Conservation (phyloP, 1,140 invertebrate species). For the Listronotus oregonensis region DNA sequence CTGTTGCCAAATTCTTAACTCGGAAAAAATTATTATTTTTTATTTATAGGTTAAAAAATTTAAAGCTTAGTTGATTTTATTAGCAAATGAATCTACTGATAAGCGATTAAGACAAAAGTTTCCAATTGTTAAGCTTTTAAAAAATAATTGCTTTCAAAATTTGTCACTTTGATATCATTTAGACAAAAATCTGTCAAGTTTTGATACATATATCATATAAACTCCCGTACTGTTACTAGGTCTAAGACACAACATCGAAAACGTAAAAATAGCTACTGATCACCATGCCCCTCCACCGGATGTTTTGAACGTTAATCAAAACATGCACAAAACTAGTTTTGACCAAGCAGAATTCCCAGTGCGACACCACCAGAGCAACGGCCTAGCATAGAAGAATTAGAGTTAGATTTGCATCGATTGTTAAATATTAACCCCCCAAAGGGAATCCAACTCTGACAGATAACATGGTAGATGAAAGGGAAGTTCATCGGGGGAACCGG, state of each 20-base stretch:
- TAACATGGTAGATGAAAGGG: constrained; percentile 1
- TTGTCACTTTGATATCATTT: too few species aligned
- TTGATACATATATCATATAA: too few species aligned
- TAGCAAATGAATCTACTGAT: too few species aligned
- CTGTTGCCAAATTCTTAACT: too few species aligned
- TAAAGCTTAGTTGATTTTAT: too few species aligned
- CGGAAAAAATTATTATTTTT: too few species aligned
- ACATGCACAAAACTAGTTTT: constrained; percentile 32
- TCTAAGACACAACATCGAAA: constrained; percentile 15
- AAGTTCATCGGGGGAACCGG: background rate
- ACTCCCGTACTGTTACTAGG: too few species aligned
- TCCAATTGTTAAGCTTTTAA: too few species aligned
- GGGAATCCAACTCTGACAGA: background rate
- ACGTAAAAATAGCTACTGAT: constrained; percentile 16
- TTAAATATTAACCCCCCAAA: constrained; percentile 7
- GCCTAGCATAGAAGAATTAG: constrained; percentile 24
- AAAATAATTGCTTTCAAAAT: too few species aligned
- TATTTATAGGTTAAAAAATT: too few species aligned
- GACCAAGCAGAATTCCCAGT: constrained; percentile 31
- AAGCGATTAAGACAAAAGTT: too few species aligned
- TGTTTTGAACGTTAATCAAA: constrained; percentile 61
- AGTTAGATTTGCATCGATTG: constrained; percentile 38
- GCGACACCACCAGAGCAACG: constrained; percentile 2
- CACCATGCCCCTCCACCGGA: constrained; percentile 55
- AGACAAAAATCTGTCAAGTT: too few species aligned